Conservation (phyloP, 2,797 vertebrate genomes). For the Amphiprion clarkii region DNA sequence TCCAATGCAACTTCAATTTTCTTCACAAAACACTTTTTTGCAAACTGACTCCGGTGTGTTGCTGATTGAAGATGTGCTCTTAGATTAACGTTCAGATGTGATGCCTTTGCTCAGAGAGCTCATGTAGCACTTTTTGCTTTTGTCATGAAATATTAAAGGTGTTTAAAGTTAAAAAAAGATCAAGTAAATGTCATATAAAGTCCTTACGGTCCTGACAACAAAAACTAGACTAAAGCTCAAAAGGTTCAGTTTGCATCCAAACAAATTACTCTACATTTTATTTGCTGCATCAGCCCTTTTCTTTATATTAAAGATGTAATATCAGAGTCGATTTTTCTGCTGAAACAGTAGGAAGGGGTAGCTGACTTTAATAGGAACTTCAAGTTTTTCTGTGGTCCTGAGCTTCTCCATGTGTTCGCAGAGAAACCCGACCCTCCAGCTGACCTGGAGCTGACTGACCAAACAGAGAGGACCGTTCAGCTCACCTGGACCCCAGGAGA, state of each 20-base stretch:
- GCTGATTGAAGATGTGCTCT: background rate
- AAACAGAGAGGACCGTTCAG: conserved; percentile 88
- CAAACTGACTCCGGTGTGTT: too few relatives aligned
- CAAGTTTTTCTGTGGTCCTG: conserved; percentile 1
- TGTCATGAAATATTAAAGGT: background rate
- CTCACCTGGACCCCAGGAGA: conserved; percentile 95
- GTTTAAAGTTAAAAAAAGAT: background rate
- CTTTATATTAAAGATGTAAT: background rate
- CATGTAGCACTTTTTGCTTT: background rate
- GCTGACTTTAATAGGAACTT: background rate
- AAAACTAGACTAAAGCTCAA: background rate
- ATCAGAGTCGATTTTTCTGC: background rate
- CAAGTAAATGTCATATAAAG: too few relatives aligned
- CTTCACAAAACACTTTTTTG: background rate
- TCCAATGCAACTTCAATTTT: background rate
- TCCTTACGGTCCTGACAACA: background rate
- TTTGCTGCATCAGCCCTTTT: background rate
- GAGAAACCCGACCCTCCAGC: conserved; percentile 92
- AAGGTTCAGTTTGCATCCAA: background rate
- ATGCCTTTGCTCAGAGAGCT: background rate
- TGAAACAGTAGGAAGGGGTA: background rate
- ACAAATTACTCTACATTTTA: background rate
- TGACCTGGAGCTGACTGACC: conserved; percentile 93
- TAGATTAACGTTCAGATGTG: background rate
- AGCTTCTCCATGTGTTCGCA: conserved; percentile 61